These are phyloP conservation scores for Eupithecia inturbata DNA, from an alignment of 2,888 invertebrate species.

Conservation along the genomic window DNA sequence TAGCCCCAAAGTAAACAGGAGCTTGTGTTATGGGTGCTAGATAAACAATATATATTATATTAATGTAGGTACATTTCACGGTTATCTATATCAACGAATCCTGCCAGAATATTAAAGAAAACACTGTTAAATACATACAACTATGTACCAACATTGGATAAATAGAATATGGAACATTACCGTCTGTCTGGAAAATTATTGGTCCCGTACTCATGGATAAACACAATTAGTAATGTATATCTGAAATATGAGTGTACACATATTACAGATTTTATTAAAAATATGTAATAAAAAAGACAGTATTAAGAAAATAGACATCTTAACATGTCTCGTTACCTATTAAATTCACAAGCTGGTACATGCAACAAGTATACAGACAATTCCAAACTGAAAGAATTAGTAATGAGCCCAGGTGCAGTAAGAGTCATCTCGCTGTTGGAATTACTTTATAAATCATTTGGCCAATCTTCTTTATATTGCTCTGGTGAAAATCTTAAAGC, in stretches of 20 bases:
- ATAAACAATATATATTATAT: not conserved
- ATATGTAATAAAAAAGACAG: too few relatives aligned
- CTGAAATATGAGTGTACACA: too few relatives aligned
- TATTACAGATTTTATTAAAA: too few relatives aligned
- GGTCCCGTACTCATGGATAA: not conserved
- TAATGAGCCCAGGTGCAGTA: conserved; percentile 49
- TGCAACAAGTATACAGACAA: conserved; percentile 51
- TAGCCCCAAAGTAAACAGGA: not conserved
- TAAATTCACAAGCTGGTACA: conserved; percentile 51
- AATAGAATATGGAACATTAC: not conserved
- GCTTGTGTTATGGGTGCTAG: not conserved
- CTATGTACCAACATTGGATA: not conserved
- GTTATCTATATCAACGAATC: not conserved
- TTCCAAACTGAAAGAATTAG: conserved; percentile 55
- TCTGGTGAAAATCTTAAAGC: not conserved
- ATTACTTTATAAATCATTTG: conserved; percentile 27
- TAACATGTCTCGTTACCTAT: conserved; percentile 36
- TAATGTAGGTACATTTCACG: not conserved
- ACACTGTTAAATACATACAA: not conserved
- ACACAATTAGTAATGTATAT: not conserved
- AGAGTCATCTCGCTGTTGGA: conserved; percentile 40
- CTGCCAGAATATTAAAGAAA: not conserved
- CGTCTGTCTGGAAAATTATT: not conserved
- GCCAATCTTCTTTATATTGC: conserved; percentile 18
- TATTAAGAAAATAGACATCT: not conserved